Conservation (phyloP, 2,888 invertebrate species). For the Aleiodes testaceus region DNA sequence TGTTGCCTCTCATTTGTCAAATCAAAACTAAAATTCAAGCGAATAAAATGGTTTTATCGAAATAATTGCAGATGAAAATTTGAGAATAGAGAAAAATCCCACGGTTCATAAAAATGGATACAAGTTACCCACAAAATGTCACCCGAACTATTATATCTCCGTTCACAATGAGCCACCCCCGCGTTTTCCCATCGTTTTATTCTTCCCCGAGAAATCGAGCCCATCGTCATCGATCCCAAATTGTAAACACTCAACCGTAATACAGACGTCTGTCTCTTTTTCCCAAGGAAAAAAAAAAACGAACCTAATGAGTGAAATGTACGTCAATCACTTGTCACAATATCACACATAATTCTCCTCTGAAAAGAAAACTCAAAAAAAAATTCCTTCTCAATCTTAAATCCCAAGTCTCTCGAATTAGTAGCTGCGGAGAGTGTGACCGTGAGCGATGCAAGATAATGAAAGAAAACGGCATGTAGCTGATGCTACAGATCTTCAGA, state of each 20-base stretch:
- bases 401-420: slow-evolving; percentile 64
- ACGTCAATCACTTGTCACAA: slow-evolving; percentile 19
- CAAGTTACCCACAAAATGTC: slow-evolving; percentile 61
- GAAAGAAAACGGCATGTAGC: slow-evolving; percentile 53
- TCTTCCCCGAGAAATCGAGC: slow-evolving; percentile 60
- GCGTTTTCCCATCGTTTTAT: slow-evolving; percentile 63
- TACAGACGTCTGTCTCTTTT: not conserved
- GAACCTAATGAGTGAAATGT: not conserved
- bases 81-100: slow-evolving; percentile 43
- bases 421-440: slow-evolving; percentile 53
- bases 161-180: slow-evolving; percentile 55
- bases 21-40: too few species aligned
- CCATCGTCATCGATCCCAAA: slow-evolving; percentile 55
- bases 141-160: slow-evolving; percentile 55
- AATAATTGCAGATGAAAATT: too few species aligned
- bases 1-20: too few species aligned
- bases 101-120: slow-evolving; percentile 61
- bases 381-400: slow-evolving; percentile 57
- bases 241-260: not conserved
- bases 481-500: slow-evolving; percentile 60
- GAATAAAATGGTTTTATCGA: too few species aligned
- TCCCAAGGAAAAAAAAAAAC: not conserved
- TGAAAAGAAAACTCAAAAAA: not conserved
- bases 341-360: not conserved
- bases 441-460: slow-evolving; percentile 66